Conservation (phyloP, 2,113 vertebrate species). For the Martes martes region DNA sequence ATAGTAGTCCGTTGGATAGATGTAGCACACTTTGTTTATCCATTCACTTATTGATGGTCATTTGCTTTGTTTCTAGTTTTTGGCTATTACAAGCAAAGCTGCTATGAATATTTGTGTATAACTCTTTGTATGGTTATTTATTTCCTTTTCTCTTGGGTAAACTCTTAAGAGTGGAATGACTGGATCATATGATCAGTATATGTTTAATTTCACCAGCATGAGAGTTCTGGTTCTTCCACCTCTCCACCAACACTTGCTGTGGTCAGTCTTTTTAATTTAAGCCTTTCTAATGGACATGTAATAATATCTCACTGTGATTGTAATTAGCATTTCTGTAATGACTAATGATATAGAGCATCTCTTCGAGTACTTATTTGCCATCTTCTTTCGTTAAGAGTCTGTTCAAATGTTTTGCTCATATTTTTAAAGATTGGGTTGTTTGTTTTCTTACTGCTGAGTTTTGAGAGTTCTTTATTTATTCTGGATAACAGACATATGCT, state of each 20-base stretch:
- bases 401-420: neutral
- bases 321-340: conserved; percentile 16
- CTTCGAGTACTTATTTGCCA: neutral
- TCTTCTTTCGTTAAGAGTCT: neutral
- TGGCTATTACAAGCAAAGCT: neutral
- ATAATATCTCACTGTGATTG: neutral
- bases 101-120: neutral
- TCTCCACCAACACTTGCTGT: neutral
- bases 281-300: neutral
- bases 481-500: neutral
- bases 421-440: neutral
- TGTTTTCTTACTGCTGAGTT: neutral
- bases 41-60: neutral
- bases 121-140: neutral
- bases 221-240: neutral
- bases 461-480: conserved; percentile 1
- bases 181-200: neutral
- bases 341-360: neutral
- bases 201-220: neutral
- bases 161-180: neutral
- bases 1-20: neutral
- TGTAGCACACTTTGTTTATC: neutral
- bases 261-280: neutral
- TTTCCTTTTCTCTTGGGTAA: neutral
- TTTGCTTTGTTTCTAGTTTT: neutral